Evolutionary conservation across 2,113 vertebrate species (phyloP).

Genomic region (Lagenorhynchus albirostris): DNA sequence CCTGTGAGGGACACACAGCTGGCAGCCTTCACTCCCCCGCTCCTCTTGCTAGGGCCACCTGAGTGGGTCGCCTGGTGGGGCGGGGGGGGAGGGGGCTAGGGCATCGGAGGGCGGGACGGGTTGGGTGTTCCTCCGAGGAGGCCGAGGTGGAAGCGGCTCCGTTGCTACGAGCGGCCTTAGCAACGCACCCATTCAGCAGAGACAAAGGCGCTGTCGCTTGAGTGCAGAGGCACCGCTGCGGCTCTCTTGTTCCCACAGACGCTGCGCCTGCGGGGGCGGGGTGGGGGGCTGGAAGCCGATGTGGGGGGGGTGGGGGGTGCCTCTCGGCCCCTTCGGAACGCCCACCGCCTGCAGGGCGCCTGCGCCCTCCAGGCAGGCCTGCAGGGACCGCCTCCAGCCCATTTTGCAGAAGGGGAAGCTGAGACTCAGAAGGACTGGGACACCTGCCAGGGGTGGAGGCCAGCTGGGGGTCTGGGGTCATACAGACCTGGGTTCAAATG

Average conservation of each 20-base stretch:
- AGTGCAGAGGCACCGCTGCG: slow-evolving; percentile 36
- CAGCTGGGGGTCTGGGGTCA: neutral
- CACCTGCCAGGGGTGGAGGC: neutral
- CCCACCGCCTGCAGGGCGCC: neutral
- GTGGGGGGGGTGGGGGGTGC: too few relatives aligned
- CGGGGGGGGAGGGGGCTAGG: too few relatives aligned
- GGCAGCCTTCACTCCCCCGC: neutral
- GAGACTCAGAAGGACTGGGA: neutral
- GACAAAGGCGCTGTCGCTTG: slow-evolving; percentile 71
- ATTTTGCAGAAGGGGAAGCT: neutral
- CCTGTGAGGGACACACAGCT: accelerated
- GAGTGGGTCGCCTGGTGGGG: neutral
- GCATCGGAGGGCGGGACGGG: neutral
- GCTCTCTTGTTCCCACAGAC: slow-evolving; percentile 4
- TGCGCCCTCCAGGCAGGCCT: neutral
- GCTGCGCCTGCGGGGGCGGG: neutral
- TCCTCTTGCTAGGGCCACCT: neutral
- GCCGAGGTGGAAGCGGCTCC: slow-evolving; percentile 27
- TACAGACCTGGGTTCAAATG: neutral
- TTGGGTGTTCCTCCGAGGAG: neutral
- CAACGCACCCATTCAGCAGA: slow-evolving; percentile 73
- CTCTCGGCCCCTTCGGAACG: neutral
- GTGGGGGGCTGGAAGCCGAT: neutral
- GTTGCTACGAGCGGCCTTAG: slow-evolving; percentile 72
- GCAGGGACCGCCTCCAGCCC: slow-evolving; percentile 28